Base-by-base conservation (phyloP, 2,888 invertebrate genomes). In the Lobophora halterata region DNA sequence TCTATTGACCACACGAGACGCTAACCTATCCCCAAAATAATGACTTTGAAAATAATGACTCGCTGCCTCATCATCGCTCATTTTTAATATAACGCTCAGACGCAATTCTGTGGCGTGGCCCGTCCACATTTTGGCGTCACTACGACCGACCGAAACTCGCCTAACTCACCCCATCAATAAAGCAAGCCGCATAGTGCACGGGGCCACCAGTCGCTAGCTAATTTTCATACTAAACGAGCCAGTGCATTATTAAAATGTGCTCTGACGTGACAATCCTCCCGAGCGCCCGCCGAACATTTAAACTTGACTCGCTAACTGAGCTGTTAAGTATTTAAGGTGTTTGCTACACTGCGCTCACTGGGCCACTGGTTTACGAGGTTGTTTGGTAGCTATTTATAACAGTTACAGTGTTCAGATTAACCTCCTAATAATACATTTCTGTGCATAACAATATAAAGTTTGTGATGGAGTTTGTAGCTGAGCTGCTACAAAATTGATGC, bases 151-250 rank as follows among this genome's bases (percentile, higher is more conserved):
- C 13, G 18, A 33, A 21, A 36, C 33, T 17, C 37, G 28, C 33
- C 37, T n/a, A n/a, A n/a, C 18, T 37, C 25, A 29, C 16, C 16
- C 52, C 74, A 78, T 82, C 75, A 79, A 80, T 81, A 79, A 81
- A 73, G 62, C 66, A 76, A 52, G 57, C 56, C 54, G 52, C 59
- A 62, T 54, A 61, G 63, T 60, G 58, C 55, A 50, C 42, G 66
- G 63, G 66, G 67, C 55, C 63, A 57, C 53, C 70, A 55, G 66
- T 63, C 66, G 63, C 71, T 65, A 72, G 73, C 81, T 86, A 86
- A 87, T 87, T 85, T 85, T 85, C 82, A 87, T 86, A 86, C 77
- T 78, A 79, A 85, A 87, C 85, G 82, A 85, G 73, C 70, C 62
- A 61, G 65, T 87, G 78, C 79, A 86, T 86, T 86, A 86, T 86